Evolutionary conservation across 2,797 vertebrate species (phyloP), one percentile per base, ranked within the genome.

Genomic region (Gadopsis bispinosus): DNA sequence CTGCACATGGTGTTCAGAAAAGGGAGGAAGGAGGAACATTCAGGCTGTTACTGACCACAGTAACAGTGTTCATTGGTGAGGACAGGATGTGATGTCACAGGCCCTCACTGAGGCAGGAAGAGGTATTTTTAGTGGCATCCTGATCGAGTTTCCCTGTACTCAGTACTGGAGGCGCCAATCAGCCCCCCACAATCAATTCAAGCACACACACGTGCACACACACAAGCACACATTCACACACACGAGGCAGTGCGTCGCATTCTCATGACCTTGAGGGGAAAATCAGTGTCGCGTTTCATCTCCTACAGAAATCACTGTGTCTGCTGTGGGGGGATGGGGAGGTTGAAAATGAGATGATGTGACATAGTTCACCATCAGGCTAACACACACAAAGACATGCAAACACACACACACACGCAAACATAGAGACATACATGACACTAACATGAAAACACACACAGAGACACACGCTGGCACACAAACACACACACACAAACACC

Each of bases 51-150:
- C 67, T 51, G 63, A 83, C 60, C 73, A 59, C 41, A 63, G 69
- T 20, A 55, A 79, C 74, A 77, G 41, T 69, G 89, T 59, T 80
- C 75, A 87, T 89, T 91, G 90, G 91, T 77, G 50, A 51, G 88
- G 83, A 62, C 88, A 89, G 93, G 93, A 94, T 69, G 83, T 93
- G 93, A 92, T 79, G 87, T 92, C 86, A 92, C 70, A 33, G 69
- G 51, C 41, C 61, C 86, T 69, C 6, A n/a, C 85, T 51, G 71
- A 85, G 74, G 77, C 88, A 92, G 92, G 92, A 94, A 92, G 69
- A 65, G 54, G 79, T 94, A 92, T 92, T 93, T 93, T 92, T 92
- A 91, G 91, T 50, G 77, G 58, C 54, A 62, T 83, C 75, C 83
- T 82, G 89, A 91, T 91, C 87, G 68, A 43, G 77, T 91, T 92